Conservation (phyloP, 2,113 vertebrate genomes). For the Bubo bubo region DNA sequence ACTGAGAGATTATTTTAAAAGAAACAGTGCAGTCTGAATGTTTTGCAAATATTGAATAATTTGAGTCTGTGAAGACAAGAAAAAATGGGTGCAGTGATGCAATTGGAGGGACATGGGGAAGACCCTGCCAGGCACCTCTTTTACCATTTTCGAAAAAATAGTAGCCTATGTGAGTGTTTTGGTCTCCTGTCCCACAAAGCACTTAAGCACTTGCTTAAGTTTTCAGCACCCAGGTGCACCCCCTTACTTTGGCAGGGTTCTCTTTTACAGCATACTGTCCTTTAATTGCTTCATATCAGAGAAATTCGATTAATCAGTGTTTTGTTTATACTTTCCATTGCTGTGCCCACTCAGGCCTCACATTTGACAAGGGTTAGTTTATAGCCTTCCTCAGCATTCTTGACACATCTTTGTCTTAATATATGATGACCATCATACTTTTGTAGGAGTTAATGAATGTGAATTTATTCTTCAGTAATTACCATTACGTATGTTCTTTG, state of each 20-base stretch:
- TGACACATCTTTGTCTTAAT: not conserved
- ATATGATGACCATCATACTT: not conserved
- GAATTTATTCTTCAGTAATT: not conserved
- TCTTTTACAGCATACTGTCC: not conserved
- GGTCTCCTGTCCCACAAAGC: not conserved
- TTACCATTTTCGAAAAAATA: not conserved
- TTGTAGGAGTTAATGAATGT: not conserved
- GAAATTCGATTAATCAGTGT: not conserved
- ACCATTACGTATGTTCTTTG: rapidly evolving
- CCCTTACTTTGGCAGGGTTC: not conserved
- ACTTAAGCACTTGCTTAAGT: not conserved
- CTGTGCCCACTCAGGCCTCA: not conserved
- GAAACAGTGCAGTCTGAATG: not conserved
- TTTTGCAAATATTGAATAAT: not conserved
- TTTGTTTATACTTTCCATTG: not conserved
- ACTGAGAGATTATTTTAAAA: not conserved
- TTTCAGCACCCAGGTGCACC: not conserved
- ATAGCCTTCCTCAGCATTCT: not conserved
- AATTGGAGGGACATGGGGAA: rapidly evolving
- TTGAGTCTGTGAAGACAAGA: not conserved
- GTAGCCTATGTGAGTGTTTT: not conserved
- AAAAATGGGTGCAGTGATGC: not conserved
- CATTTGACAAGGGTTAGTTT: not conserved
- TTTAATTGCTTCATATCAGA: not conserved
- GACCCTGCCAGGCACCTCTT: not conserved